phyloP scores from a whole-genome alignment of 2,797 vertebrate genomes.

The Enteromius treurensis region DNA sequence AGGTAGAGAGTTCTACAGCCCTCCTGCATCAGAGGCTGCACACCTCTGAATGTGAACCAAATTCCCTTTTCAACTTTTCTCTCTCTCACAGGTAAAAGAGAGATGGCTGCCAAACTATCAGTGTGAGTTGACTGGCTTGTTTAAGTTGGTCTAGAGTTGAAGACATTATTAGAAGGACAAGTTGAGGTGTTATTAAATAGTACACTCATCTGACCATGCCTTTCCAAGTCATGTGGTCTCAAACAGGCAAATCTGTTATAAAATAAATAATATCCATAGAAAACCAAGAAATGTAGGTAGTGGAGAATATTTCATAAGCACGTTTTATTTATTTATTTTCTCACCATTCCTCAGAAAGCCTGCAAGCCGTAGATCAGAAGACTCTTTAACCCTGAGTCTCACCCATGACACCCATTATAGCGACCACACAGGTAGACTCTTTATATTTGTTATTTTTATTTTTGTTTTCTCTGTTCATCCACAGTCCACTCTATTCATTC shows the following conservation, averaged over 20 bases:
- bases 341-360: constrained; percentile 81
- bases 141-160: constrained; percentile 57
- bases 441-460: constrained; percentile 53
- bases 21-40: constrained; percentile 64
- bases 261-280: background rate
- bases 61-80: constrained; percentile 69
- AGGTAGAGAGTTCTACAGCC: constrained; percentile 80
- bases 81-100: constrained; percentile 78
- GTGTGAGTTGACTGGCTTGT: constrained; percentile 78
- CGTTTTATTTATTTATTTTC: constrained; percentile 68
- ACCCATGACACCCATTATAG: constrained; percentile 71
- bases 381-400: constrained; percentile 74
- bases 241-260: background rate
- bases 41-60: constrained; percentile 67
- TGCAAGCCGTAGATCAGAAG: constrained; percentile 79
- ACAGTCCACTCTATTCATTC: constrained; percentile 11
- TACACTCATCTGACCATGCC: background rate
- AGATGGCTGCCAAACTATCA: constrained; percentile 75
- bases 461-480: constrained; percentile 43
- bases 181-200: background rate
- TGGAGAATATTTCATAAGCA: background rate
- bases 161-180: background rate
- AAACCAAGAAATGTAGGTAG: background rate
- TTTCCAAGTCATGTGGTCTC: background rate
- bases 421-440: constrained; percentile 73